Base-by-base conservation (phyloP, 2,888 invertebrate species). In the Sarcophaga subvicina region DNA sequence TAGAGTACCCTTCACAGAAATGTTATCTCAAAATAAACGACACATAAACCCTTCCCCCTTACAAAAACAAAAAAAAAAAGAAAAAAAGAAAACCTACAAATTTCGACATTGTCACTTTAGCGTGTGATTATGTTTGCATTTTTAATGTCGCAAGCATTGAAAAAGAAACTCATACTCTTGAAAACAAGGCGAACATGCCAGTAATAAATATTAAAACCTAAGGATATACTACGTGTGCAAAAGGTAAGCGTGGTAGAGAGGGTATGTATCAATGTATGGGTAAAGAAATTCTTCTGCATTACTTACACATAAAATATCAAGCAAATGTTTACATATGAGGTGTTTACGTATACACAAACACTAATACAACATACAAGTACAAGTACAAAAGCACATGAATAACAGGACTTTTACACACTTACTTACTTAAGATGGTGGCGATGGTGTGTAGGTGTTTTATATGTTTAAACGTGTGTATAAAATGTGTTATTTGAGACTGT, bases 81-180 rank as follows among this genome's bases (percentile, higher is more conserved):
- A 25, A 20, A 6, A 89, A 71, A 49, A 54, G 20, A 49, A 66
- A 90, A 90, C 91, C 90, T 89, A 91, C 90, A 89, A 90, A 90
- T 90, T 90, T 91, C 63, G 63, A 69, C 67, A 80, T 73, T 84
- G 84, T 83, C 80, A 82, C 64, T 83, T 89, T 89, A 83, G 88
- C 83, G 87, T 87, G 84, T 78, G 87, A 87, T 84, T 87, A 84
- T 87, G 73, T 84, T 77, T 87, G 87, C 80, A 87, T 84, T 84
- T 87, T 84, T 79, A 87, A 87, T 84, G 78, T 75, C 12, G 59
- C 22, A 22, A 27, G 12, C 49, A 54, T 54, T 3, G 49, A 49
- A 49, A 37, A 80, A 70, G 27, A 73, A 67, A 72, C 69, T 76
- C 67, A 64, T 67, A 71, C 80, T 47, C 54, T 27, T 45, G 22